Conservation (phyloP, 2,888 invertebrate genomes). For the Trichogramma dendrolimi region DNA sequence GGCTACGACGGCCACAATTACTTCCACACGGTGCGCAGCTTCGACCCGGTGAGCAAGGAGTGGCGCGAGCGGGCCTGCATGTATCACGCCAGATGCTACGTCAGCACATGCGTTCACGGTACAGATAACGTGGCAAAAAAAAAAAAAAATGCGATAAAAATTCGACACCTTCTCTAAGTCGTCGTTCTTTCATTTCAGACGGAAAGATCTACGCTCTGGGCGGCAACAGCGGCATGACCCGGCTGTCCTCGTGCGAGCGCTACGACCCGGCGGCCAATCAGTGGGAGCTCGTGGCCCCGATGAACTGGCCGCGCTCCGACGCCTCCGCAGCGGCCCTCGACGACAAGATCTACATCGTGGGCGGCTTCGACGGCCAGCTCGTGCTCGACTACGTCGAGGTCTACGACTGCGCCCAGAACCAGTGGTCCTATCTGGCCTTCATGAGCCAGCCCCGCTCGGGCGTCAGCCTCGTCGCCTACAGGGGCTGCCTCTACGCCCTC, state of each 20-base stretch:
- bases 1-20: conserved; percentile 78
- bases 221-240: conserved; percentile 73
- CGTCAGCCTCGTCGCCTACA: conserved; percentile 66
- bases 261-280: conserved; percentile 73
- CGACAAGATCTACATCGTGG: conserved; percentile 72
- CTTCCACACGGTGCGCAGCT: conserved; percentile 74
- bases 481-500: conserved; percentile 68
- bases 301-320: conserved; percentile 74
- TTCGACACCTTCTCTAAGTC: too few species aligned
- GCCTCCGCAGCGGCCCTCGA: conserved; percentile 69
- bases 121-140: too few species aligned
- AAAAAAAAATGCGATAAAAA: conserved; percentile 26
- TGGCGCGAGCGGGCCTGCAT: conserved; percentile 77
- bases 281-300: conserved; percentile 73
- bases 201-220: conserved; percentile 78
- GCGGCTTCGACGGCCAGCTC: conserved; percentile 76
- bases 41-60: conserved; percentile 70
- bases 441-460: conserved; percentile 75
- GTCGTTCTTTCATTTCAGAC: conserved; percentile 52
- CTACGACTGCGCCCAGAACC: conserved; percentile 65
- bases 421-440: conserved; percentile 69
- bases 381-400: conserved; percentile 73
- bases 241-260: conserved; percentile 74
- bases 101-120: conserved; percentile 70
- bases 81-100: conserved; percentile 76